Conservation (phyloP, 2,888 invertebrate genomes). For the Xanthia togata region DNA sequence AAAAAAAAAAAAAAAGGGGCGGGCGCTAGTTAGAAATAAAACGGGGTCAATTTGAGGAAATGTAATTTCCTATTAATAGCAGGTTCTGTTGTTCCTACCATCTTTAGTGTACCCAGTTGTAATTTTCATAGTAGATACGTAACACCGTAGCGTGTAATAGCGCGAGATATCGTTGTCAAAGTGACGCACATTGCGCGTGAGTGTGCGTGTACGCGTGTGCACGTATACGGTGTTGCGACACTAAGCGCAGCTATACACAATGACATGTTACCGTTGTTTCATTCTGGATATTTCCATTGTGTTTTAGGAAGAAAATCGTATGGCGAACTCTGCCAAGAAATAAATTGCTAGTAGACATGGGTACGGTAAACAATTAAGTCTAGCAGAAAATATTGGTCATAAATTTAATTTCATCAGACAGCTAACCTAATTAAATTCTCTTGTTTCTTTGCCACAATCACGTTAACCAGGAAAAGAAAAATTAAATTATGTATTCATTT, state of each 20-base stretch:
- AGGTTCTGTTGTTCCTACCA: no score
- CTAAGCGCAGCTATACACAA: no score
- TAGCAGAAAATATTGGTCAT: neutral
- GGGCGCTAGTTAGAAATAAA: neutral
- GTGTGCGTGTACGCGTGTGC: no score
- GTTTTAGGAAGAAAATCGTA: neutral
- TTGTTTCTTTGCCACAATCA: neutral
- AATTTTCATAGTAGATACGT: no score
- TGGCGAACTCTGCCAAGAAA: neutral
- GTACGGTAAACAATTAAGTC: neutral
- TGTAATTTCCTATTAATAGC: neutral
- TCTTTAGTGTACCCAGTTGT: no score
- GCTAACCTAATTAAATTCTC: neutral
- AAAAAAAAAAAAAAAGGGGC: no score
- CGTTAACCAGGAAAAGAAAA: neutral
- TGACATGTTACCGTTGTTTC: neutral
- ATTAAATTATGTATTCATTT: constrained; percentile 8
- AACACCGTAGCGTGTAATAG: no score
- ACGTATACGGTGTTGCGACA: no score
- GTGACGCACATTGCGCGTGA: no score
- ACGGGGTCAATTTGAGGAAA: neutral
- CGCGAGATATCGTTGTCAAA: no score
- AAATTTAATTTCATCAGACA: neutral
- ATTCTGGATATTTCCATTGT: neutral
- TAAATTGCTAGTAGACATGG: neutral